Percentiles rank a stretch among this genome's conserved stretches.
Conservation (phyloP, 2,888 invertebrate species). For the Monoplex corrugatus region DNA sequence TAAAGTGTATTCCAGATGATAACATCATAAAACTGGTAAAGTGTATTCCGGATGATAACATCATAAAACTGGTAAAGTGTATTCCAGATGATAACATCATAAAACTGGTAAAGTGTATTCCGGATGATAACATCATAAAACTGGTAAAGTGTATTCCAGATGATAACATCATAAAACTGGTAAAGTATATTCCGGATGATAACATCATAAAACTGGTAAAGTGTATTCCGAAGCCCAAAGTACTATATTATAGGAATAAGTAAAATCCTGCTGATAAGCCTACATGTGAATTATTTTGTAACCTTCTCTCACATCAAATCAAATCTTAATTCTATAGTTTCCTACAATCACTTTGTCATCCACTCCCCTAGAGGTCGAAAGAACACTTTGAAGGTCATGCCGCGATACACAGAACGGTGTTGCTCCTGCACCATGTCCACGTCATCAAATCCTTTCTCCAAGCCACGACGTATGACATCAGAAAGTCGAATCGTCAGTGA, state of each 20-base stretch:
- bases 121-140: too few relatives aligned
- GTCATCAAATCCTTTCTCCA: conserved; percentile 71
- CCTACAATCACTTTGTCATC: neutral
- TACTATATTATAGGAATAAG: neutral
- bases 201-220: neutral
- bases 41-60: too few relatives aligned
- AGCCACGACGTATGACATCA: conserved; percentile 66
- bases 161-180: neutral
- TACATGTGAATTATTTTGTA: too few relatives aligned
- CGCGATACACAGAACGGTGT: conserved; percentile 74
- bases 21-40: too few relatives aligned
- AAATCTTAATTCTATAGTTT: too few relatives aligned
- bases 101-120: too few relatives aligned
- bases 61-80: too few relatives aligned
- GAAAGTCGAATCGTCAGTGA: conserved; percentile 69
- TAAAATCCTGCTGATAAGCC: neutral
- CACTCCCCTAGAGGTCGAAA: conserved; percentile 58
- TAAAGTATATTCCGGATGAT: neutral
- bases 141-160: too few relatives aligned
- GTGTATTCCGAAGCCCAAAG: neutral
- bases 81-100: too few relatives aligned
- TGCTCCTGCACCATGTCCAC: conserved; percentile 69
- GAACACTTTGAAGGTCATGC: conserved; percentile 68
- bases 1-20: too few relatives aligned
- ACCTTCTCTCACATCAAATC: too few relatives aligned